phyloP scores from a whole-genome alignment of 2,888 invertebrate genomes.

The Tanypteryx hageni region DNA sequence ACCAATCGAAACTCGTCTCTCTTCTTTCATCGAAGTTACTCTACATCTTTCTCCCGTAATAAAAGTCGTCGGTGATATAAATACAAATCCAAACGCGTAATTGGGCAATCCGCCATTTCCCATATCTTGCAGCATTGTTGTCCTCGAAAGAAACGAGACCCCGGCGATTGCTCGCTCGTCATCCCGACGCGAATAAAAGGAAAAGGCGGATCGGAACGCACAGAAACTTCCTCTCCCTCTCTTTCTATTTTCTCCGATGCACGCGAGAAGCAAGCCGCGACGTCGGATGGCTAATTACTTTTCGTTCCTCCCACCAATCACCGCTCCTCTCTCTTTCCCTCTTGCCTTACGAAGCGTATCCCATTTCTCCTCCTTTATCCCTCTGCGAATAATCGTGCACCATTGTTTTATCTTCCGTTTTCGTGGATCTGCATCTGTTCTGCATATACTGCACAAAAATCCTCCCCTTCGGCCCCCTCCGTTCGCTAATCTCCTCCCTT shows the following conservation, averaged over 20 bases:
- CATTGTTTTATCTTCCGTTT: constrained; percentile 15
- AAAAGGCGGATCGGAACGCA: not conserved
- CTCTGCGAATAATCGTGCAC: not conserved
- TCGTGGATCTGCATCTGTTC: constrained; percentile 21
- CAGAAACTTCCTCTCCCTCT: not conserved
- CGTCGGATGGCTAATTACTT: constrained; percentile 57
- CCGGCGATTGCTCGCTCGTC: too few relatives aligned
- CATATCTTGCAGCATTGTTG: too few relatives aligned
- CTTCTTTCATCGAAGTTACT: too few relatives aligned
- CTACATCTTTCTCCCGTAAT: too few relatives aligned
- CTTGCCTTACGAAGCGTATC: too few relatives aligned
- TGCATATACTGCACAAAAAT: constrained; percentile 29
- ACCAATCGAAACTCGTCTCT: too few relatives aligned
- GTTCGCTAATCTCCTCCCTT: not conserved
- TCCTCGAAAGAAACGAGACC: too few relatives aligned
- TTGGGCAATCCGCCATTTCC: too few relatives aligned
- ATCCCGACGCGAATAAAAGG: not conserved
- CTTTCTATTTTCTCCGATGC: not conserved
- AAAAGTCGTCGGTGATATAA: too few relatives aligned
- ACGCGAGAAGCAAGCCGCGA: not conserved
- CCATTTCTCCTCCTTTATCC: too few relatives aligned
- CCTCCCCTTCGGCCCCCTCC: not conserved
- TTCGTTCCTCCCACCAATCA: constrained; percentile 29
- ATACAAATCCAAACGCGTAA: too few relatives aligned
- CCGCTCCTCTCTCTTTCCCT: not conserved